These are phyloP conservation scores for Siderastrea siderea DNA, from an alignment of 92 coral and sea anemone genomes.

Conservation along the genomic window DNA sequence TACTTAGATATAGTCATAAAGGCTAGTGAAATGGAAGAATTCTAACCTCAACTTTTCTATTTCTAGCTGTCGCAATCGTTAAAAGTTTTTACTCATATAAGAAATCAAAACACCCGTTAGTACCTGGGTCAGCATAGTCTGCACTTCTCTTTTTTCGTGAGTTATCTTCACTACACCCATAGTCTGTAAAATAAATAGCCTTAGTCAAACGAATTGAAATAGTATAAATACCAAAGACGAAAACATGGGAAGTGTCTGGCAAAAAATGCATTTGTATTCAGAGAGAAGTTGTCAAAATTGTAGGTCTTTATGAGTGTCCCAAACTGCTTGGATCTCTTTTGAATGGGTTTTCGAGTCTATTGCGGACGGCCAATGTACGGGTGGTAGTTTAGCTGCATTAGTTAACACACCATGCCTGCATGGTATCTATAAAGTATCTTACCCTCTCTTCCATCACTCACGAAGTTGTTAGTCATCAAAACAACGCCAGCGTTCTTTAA, in stretches of 20 bases:
- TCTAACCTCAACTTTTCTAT: no score
- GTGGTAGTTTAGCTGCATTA: background rate
- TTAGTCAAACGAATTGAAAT: no score
- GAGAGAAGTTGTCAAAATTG: no score
- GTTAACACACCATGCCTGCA: background rate
- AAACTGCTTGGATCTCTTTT: no score
- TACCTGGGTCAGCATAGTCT: background rate
- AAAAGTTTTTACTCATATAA: background rate
- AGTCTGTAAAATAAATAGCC: background rate
- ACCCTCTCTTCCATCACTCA: conserved; percentile 80
- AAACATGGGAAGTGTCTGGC: no score
- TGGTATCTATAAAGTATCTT: background rate
- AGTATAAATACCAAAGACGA: no score
- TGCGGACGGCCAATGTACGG: background rate
- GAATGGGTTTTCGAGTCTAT: no score
- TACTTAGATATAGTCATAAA: no score
- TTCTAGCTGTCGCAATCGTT: no score
- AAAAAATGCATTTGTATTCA: no score
- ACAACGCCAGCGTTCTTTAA: conserved; percentile 82
- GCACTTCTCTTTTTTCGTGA: conserved; percentile 40
- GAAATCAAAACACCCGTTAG: background rate
- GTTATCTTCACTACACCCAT: conserved; percentile 19
- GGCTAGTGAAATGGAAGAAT: no score
- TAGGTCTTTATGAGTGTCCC: no score
- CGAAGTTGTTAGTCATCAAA: conserved; percentile 61